These are phyloP conservation scores for Acanthosepion pharaonis DNA, from an alignment of 2,888 invertebrate genomes.

Conservation along the genomic window DNA sequence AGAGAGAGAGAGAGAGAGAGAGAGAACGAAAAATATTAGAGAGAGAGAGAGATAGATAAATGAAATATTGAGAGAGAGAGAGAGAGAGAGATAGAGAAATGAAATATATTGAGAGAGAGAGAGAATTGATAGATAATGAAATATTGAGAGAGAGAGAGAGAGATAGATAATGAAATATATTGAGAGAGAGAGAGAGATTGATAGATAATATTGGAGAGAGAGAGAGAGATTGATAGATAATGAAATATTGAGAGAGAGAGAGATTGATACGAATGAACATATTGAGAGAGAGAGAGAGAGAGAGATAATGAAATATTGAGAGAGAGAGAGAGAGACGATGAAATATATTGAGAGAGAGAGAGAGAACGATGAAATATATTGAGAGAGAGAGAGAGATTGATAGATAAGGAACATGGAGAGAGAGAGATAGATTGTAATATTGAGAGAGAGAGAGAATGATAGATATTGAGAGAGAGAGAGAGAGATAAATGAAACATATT, in stretches of 20 bases:
- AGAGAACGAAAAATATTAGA: not conserved
- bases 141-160: not conserved
- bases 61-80: not conserved
- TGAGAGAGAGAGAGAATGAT: rapidly evolving
- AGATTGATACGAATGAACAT: no score
- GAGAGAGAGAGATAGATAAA: no score
- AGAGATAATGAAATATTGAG: rapidly evolving
- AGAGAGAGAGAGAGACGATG: no score
- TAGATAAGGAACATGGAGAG: no score
- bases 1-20: not conserved
- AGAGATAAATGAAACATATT: no score
- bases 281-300: not conserved
- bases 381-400: not conserved
- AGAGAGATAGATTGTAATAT: no score
- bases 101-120: no score
- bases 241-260: not conserved
- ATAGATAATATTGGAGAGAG: not conserved
- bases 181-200: not conserved
- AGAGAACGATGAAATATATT: no score
- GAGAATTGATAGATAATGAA: no score
- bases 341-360: not conserved
- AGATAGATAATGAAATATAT: no score
- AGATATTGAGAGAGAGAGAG: not conserved
- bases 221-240: no score
- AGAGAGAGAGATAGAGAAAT: no score